phyloP scores from a whole-genome alignment of 2,888 invertebrate genomes.

The Tridacna gigas region DNA sequence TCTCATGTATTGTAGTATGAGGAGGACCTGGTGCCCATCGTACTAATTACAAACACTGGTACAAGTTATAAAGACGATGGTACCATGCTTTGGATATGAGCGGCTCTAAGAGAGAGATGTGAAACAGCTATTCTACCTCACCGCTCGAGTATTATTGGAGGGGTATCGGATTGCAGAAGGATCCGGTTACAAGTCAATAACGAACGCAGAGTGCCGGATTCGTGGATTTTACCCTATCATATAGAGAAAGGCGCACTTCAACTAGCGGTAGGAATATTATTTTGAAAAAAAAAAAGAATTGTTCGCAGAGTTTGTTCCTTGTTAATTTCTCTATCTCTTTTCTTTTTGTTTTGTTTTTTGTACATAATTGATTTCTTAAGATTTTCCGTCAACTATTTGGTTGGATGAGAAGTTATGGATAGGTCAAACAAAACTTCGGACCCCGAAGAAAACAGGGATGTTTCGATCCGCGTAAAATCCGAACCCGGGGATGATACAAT shows the following conservation, averaged over 20 bases:
- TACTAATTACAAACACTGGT: background rate
- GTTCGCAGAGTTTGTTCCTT: background rate
- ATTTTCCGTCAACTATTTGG: too few species aligned
- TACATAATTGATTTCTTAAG: too few species aligned
- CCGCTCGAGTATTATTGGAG: constrained; percentile 46
- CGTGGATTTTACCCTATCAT: constrained; percentile 45
- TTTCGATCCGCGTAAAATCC: constrained; percentile 33
- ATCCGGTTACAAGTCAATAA: constrained; percentile 60
- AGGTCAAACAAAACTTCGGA: constrained; percentile 6
- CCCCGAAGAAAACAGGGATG: background rate
- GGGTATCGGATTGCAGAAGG: constrained; percentile 49
- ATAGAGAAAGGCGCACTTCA: constrained; percentile 29
- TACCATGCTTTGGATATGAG: background rate
- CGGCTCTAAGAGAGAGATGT: constrained; percentile 13
- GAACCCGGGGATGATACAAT: constrained; percentile 54
- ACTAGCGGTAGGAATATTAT: constrained; percentile 45
- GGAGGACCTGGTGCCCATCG: too few species aligned
- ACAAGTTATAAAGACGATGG: background rate
- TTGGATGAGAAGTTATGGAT: background rate
- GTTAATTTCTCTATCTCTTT: background rate
- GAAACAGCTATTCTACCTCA: constrained; percentile 29
- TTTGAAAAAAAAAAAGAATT: constrained; percentile 7
- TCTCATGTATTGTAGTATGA: too few species aligned
- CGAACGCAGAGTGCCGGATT: constrained; percentile 41
- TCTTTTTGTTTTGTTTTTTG: background rate